Base-by-base conservation (phyloP, 2,888 invertebrate genomes). In the Caenorhabditis imperialis region DNA sequence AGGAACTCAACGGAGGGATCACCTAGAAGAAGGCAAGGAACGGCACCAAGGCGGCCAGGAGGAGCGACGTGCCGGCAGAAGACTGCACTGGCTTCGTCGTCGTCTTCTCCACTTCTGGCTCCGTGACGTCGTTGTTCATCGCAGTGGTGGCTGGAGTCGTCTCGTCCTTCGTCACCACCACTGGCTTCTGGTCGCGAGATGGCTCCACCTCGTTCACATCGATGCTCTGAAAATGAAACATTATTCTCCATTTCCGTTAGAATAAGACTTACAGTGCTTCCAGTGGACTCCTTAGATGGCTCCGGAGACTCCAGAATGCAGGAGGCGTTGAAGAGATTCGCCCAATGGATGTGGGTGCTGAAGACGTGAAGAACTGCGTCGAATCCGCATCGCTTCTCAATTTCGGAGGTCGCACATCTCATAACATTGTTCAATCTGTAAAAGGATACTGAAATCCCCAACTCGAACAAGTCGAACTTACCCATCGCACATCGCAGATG, bases 311-410 rank as follows among this genome's bases (percentile, higher is more conserved):
- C 61, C 3, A 81, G 35, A 48, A 79, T 54, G 67, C 80, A 81
- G 1, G 77, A 69, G 16, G 77, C 60, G 40, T 84, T 78, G 79
- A 79, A 85, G 20, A 74, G 60, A 12, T 62, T 73, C 1, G 79
- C 81, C 84, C 84, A 85, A 22, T 78, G 79, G 40, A 73, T 73
- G 58, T 85, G 84, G 10, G 82, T 45, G 58, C 82, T 81, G 72
- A 82, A 86, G 18, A 85, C 81, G 69, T 86, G 86, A 23, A 85
- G 69, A 23, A 86, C 73, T n/a, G 85, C 84, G 38, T 86, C 86
- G 48, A 77, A 81, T 6, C 86, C 86, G 54, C 86, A 86, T 16
- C 74, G 16, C 38, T 62, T 57, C 47, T 81, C 82, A 16, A 86
- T 72, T 10, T 70, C 74, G 3, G 37, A 37, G 6, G 81, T 50